Evolutionary conservation across 2,888 invertebrate species (phyloP), one percentile per base, ranked within the genome.

Genomic region (Uropetala carovei): DNA sequence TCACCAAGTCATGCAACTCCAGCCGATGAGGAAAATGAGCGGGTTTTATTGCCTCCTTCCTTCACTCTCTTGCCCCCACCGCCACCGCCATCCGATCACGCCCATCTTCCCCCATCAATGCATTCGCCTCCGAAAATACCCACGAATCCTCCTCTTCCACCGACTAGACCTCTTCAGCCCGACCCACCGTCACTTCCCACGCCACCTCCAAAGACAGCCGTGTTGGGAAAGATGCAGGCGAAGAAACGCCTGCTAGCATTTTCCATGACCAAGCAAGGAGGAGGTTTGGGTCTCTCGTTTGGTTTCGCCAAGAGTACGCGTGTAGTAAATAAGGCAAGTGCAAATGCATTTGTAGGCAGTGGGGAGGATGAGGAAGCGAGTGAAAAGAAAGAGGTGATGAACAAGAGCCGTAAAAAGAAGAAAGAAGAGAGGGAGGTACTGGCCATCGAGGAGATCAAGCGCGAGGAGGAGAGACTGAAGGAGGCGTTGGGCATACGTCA

Each of bases 211-310:
- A 92, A 92, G 64, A 92, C 84, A 16, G 68, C 92, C 92, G 94
- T 95, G 9, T 93, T 95, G 22, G 95, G 95, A 5, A 95, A 94
- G 93, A 94, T 94, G 30, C 94, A 94, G 92, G 95, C 95, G 10
- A 95, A 95, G 93, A 95, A 95, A 93, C 93, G 95, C 43, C 94
- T 95, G 7, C 94, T 95, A 86, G 95, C 95, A n/a, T 95, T 95
- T 93, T 94, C 95, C 30, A 94, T 94, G 93, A 94, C 94, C 0
- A 94, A 94, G 93, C 93, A 94, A 91, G 94, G 93, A 68, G 94
- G 93, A 56, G 93, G 93, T 0, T 92, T 93, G 58, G 93, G 93
- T 18, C 81, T 93, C 8, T 93, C 93, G 7, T 93, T 93, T 91
- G 93, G 93, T 43, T 93, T 93, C 30, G 92, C 92, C 11, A 93